Conservation (phyloP, 2,113 vertebrate species). For the Syngnathus scovelli region DNA sequence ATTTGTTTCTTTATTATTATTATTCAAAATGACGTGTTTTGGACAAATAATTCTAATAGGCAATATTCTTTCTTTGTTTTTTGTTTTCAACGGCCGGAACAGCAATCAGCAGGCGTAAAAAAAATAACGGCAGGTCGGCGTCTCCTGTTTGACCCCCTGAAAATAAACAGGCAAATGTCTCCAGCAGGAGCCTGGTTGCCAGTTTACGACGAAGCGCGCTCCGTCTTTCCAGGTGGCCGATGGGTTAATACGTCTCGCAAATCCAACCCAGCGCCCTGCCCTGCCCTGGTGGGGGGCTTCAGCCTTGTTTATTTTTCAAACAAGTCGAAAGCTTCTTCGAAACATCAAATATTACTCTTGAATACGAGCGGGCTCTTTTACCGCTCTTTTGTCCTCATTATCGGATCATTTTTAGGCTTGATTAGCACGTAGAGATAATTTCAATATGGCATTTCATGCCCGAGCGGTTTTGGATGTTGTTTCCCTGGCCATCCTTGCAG, state of each 20-base stretch:
- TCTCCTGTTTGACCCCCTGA: constrained; percentile 42
- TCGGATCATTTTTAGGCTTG: not conserved
- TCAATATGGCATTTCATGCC: constrained; percentile 10
- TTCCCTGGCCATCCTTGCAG: constrained; percentile 5
- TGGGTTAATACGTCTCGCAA: constrained; percentile 41
- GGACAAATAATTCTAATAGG: not conserved
- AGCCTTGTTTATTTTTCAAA: constrained; percentile 49
- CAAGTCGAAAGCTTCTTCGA: constrained; percentile 27
- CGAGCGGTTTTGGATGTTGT: constrained; percentile 12
- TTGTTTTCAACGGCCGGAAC: constrained; percentile 24
- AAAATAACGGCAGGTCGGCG: constrained; percentile 35
- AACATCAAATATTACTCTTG: constrained; percentile 1
- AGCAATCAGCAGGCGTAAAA: constrained; percentile 21
- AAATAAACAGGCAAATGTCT: constrained; percentile 54
- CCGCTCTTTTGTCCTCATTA: constrained; percentile 13
- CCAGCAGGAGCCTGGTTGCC: constrained; percentile 18
- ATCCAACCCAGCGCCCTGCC: constrained; percentile 16
- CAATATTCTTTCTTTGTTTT: constrained; percentile 32
- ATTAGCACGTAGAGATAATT: not conserved
- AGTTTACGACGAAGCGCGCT: constrained; percentile 13
- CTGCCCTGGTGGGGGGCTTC: constrained; percentile 16
- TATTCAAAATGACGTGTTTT: constrained; percentile 11
- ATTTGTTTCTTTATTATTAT: constrained; percentile 28
- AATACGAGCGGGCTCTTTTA: not conserved
- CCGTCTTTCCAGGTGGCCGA: constrained; percentile 32